Evolutionary conservation across 2,888 invertebrate genomes (phyloP).

Genomic region (Erebia epiphron): DNA sequence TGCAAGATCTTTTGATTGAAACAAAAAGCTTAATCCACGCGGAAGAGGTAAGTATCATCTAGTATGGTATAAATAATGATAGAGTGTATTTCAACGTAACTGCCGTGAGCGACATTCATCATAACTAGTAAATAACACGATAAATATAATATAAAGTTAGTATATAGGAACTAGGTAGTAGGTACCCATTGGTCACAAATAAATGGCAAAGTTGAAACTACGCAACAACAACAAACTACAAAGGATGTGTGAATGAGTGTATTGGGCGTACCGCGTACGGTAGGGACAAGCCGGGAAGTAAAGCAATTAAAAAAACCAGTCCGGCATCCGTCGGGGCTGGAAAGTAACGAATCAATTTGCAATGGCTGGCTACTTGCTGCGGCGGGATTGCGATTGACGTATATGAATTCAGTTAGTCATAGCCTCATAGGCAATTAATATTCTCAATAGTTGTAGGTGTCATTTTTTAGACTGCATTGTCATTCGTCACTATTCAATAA

Average conservation of each 20-base stretch:
- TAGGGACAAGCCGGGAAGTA: slow-evolving; percentile 40
- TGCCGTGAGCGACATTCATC: too few relatives aligned
- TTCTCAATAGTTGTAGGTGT: neutral
- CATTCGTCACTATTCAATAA: too few relatives aligned
- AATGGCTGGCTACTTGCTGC: slow-evolving; percentile 16
- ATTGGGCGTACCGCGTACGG: neutral
- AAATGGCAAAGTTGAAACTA: slow-evolving; percentile 16
- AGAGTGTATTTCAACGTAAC: too few relatives aligned
- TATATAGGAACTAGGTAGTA: neutral
- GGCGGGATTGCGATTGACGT: slow-evolving; percentile 13
- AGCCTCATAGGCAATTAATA: neutral
- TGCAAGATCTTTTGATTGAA: too few relatives aligned
- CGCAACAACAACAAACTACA: slow-evolving; percentile 29
- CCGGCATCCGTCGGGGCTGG: slow-evolving; percentile 41
- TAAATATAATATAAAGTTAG: too few relatives aligned
- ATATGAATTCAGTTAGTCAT: slow-evolving; percentile 13
- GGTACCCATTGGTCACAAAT: neutral
- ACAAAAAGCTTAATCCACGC: too few relatives aligned
- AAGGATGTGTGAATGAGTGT: slow-evolving; percentile 33
- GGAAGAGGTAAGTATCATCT: too few relatives aligned
- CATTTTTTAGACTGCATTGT: too few relatives aligned
- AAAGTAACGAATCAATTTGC: slow-evolving; percentile 34
- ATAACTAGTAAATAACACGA: too few relatives aligned
- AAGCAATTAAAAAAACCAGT: slow-evolving; percentile 43
- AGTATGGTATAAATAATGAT: too few relatives aligned